Percentiles rank a stretch among this genome's conserved stretches.
phyloP scores from a whole-genome alignment of 2,797 vertebrate species.

The Melanotaenia pygmaea region DNA sequence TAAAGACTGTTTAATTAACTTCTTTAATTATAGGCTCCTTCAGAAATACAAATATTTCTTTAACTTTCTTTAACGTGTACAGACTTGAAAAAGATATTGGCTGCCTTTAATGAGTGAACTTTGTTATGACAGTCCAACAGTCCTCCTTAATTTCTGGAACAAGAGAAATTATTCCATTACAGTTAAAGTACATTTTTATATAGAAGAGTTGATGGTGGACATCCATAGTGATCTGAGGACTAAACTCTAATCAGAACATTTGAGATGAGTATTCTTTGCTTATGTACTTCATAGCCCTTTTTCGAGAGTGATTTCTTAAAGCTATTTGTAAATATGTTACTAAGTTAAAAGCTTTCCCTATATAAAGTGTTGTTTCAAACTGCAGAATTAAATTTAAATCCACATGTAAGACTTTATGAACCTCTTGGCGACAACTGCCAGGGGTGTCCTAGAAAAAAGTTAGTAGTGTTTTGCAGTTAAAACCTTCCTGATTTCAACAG shows the following conservation, averaged over 20 bases:
- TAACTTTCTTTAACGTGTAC: not conserved
- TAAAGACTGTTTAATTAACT: no score
- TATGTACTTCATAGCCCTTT: not conserved
- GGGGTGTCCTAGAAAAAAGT: no score
- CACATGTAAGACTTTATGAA: not conserved
- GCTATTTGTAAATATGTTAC: not conserved
- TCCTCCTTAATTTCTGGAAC: not conserved
- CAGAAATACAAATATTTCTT: not conserved
- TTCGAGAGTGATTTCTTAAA: not conserved
- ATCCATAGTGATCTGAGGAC: not conserved
- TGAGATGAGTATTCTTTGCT: not conserved
- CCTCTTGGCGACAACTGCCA: not conserved
- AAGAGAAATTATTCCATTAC: not conserved
- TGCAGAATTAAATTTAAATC: not conserved
- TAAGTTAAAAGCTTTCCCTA: not conserved
- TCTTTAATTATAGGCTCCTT: not conserved
- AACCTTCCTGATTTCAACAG: not conserved
- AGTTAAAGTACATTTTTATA: no score
- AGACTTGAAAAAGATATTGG: not conserved
- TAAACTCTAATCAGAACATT: not conserved
- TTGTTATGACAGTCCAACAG: not conserved
- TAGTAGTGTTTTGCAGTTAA: not conserved
- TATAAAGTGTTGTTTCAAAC: not conserved
- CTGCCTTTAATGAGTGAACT: not conserved
- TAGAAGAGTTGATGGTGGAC: no score